Evolutionary conservation across 37 sponge, comb jelly and placozoan species (phyloP), one percentile per base, ranked within the genome.

Genomic region (Mnemiopsis leidyi): DNA sequence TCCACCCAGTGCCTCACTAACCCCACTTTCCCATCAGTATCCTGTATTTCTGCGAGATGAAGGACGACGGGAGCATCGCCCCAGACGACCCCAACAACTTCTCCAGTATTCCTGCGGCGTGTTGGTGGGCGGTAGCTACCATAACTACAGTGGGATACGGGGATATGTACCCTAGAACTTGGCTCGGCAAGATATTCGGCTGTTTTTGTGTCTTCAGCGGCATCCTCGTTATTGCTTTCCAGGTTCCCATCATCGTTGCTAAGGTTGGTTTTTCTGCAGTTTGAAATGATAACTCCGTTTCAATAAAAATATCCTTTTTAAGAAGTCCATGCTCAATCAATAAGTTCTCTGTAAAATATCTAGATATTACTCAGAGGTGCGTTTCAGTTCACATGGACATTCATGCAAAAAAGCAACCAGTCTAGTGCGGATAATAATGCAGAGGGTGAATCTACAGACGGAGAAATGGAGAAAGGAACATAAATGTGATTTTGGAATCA

Each of bases 71-170:
- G 24, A 85, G 38, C 20, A 48, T 48, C 13, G 61, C 61, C 13
- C 5, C 13, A 48, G 61, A 48, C 13, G 61, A 48, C 13, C 61
- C 61, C 61, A 48, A 48, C 61, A 39, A 28, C 30, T 85, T 85
- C 30, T 35, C 33, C 39, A 85, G 90, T 26, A 85, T 85, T 61
- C 61, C 61, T 5, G 40, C 90, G 1, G 13, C 90, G 0, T 85
- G 90, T 29, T 85, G 90, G 90, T 85, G 90, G 90, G 90, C 90
- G 39, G 90, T 85, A 36, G 90, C 36, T 29, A 85, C 90, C 1
- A 37, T 85, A 39, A 85, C 90, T 37, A 85, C 90, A 1, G 38
- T 85, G 7, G 90, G 90, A 13, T 85, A 85, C 61, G 90, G 90
- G 9, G 90, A 85, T 26, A 85, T 85, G 90, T 38, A 36, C 24